Percentiles rank a stretch among this genome's conserved stretches.
These are phyloP conservation scores for Lepidurus packardi DNA, from an alignment of 1,140 invertebrate genomes.

Conservation along the genomic window DNA sequence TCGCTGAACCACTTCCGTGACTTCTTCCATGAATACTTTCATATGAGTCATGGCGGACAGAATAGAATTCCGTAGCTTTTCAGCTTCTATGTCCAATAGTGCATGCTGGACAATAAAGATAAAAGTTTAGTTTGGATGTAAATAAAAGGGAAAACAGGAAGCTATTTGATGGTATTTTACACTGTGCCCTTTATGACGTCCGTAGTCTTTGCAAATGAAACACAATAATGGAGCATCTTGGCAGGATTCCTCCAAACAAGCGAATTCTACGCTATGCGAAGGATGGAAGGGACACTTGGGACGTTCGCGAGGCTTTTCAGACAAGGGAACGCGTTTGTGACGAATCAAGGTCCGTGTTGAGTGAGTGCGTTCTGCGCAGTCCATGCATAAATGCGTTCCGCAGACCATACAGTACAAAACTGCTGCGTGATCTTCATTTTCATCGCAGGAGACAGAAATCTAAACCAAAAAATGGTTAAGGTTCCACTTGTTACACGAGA, in stretches of 20 bases:
- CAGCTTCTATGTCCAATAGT: conserved; percentile 55
- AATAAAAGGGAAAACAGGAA: background rate
- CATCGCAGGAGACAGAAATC: conserved; percentile 54
- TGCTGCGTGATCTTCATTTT: conserved; percentile 54
- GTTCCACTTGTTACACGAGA: background rate
- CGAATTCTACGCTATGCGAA: conserved; percentile 56
- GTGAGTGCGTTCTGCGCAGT: conserved; percentile 54
- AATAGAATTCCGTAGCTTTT: conserved; percentile 52
- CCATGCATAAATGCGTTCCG: conserved; percentile 53
- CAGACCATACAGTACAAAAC: conserved; percentile 57
- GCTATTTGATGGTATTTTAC: conserved; percentile 40
- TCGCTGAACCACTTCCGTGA: conserved; percentile 52
- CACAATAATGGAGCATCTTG: conserved; percentile 52
- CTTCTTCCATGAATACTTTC: conserved; percentile 55
- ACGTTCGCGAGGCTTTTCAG: conserved; percentile 56
- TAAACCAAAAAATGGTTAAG: conserved; percentile 40
- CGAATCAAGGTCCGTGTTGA: conserved; percentile 53
- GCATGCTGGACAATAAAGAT: conserved; percentile 47
- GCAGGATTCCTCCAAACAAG: conserved; percentile 55
- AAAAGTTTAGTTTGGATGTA: conserved; percentile 20
- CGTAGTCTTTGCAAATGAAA: conserved; percentile 58
- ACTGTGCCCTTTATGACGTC: conserved; percentile 54
- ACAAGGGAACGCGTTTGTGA: conserved; percentile 55
- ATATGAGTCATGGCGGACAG: conserved; percentile 47
- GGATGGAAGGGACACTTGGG: conserved; percentile 55